Conservation (phyloP, 2,888 invertebrate genomes). For the Atrina japonica region DNA sequence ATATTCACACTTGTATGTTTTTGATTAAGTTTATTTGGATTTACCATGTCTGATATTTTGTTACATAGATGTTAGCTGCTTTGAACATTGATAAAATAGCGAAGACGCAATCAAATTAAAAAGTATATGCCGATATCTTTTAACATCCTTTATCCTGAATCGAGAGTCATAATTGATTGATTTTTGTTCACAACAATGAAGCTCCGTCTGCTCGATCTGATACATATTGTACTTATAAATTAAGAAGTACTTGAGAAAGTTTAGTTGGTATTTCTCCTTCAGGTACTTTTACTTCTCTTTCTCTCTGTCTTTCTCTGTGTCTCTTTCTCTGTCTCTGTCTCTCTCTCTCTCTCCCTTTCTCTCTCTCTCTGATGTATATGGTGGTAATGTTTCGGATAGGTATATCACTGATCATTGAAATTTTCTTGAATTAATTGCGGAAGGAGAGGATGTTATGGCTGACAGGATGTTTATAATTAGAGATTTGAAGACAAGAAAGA, state of each 20-base stretch:
- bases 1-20: conserved; percentile 1
- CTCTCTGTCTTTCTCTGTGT: too few species aligned
- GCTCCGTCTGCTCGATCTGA: conserved; percentile 21
- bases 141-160: conserved; percentile 1
- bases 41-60: conserved; percentile 12
- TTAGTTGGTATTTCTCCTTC: conserved; percentile 11
- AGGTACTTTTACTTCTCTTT: conserved; percentile 9
- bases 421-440: conserved; percentile 15
- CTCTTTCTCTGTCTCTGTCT: too few species aligned
- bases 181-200: conserved; percentile 12
- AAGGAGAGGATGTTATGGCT: conserved; percentile 27
- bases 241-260: conserved; percentile 20
- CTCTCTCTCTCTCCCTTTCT: too few species aligned
- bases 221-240: conserved; percentile 23
- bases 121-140: conserved; percentile 12
- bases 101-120: neutral
- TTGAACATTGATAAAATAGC: conserved; percentile 16
- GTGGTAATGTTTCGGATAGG: conserved; percentile 29
- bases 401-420: conserved; percentile 16
- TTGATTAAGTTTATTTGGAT: conserved; percentile 2
- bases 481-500: conserved; percentile 11
- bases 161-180: conserved; percentile 11
- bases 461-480: conserved; percentile 25
- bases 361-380: conserved; percentile 9
- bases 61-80: conserved; percentile 17